phyloP scores from a whole-genome alignment of 2,888 invertebrate genomes.

The Bibio marci region DNA sequence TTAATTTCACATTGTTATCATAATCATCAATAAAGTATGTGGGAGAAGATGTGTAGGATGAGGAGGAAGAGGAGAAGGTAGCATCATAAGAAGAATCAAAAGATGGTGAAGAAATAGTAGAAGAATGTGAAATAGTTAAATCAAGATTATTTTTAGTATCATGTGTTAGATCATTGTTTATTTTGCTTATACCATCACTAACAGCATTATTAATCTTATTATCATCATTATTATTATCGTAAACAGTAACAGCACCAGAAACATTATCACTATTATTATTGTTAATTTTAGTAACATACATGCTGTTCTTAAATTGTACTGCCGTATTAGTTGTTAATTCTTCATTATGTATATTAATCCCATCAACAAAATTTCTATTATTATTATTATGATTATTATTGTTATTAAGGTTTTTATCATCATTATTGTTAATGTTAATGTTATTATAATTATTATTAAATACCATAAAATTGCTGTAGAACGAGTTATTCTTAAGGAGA shows the following conservation, averaged over 20 bases:
- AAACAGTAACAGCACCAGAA: no score
- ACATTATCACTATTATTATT: neutral
- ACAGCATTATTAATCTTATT: no score
- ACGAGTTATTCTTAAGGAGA: conserved; percentile 4
- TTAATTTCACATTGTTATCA: no score
- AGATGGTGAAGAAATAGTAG: no score
- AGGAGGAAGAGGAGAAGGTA: no score
- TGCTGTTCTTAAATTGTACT: neutral
- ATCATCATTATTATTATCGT: no score
- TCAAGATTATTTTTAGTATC: neutral
- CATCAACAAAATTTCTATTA: neutral
- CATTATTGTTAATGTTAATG: neutral
- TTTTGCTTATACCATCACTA: no score
- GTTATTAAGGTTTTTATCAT: neutral
- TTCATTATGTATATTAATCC: neutral
- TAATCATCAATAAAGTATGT: no score
- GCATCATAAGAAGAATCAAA: no score
- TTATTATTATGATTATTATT: neutral
- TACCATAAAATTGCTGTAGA: conserved; percentile 1
- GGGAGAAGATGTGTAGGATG: no score
- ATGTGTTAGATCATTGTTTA: no score
- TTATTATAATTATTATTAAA: neutral
- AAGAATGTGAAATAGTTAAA: neutral
- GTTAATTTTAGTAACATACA: neutral
- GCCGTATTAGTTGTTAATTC: neutral